Evolutionary conservation across 2,113 vertebrate species (phyloP).

Genomic region (Xenopus laevis): DNA sequence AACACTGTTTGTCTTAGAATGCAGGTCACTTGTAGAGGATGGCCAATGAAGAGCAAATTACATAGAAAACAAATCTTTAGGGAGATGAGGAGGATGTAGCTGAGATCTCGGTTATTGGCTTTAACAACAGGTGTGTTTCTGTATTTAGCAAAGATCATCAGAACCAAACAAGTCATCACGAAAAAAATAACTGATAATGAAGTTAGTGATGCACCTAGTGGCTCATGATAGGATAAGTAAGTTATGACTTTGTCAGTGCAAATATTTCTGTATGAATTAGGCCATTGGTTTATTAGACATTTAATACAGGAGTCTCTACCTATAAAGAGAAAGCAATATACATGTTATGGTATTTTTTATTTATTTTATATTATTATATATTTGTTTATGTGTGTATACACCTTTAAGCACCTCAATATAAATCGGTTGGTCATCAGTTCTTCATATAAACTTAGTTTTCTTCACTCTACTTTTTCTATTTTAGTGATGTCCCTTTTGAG

Average conservation of each 20-base stretch:
- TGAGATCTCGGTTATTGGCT: conserved; percentile 44
- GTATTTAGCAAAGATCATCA: conserved; percentile 50
- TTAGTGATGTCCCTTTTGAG: no score
- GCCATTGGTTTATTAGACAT: conserved; percentile 63
- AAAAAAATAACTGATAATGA: conserved; percentile 54
- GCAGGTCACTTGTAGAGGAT: not conserved
- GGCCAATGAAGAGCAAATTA: conserved; percentile 33
- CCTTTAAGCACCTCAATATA: no score
- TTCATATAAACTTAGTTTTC: no score
- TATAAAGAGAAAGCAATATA: conserved; percentile 33
- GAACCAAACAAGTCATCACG: conserved; percentile 46
- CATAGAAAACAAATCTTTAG: conserved; percentile 51
- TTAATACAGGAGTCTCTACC: conserved; percentile 61
- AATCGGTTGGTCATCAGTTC: no score
- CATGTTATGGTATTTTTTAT: not conserved
- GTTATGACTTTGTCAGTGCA: conserved; percentile 62
- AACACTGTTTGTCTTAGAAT: conserved; percentile 6
- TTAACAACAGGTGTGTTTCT: conserved; percentile 50
- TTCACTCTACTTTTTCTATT: no score
- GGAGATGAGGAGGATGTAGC: conserved; percentile 54
- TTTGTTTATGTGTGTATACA: not conserved
- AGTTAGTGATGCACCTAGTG: conserved; percentile 58
- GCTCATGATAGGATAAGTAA: conserved; percentile 62
- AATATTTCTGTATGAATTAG: conserved; percentile 55
- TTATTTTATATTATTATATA: conserved; percentile 6